Base-by-base conservation (phyloP, 2,888 invertebrate species). In the Rotaria socialis region DNA sequence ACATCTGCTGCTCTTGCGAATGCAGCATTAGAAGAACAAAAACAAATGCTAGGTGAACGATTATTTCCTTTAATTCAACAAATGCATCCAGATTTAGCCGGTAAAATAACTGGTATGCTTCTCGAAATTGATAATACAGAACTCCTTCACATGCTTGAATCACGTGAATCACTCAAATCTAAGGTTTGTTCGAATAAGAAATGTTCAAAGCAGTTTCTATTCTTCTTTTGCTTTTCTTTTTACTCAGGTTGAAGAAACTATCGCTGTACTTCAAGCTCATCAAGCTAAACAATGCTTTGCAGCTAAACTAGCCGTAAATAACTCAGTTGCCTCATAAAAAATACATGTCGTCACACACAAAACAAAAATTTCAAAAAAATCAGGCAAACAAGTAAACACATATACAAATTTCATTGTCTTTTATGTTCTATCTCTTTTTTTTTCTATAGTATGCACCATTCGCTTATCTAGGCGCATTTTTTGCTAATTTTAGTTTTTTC, bases 21-120 rank as follows among this genome's bases (percentile, higher is more conserved):
- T 24, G 86, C 86, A n/a, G 47, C 84, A 52, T 84, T 84, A 67
- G 84, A 86, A 55, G 98, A 99, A 90, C 99, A 99, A 92, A 99
- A 99, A 91, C 98, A 98, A 93, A 97, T 99, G 95, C 93, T 99
- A 89, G 99, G 99, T 88, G 99, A 99, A 92, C 94, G 97, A 89
- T 93, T 99, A 88, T 99, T 96, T 94, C 98, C 98, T 27, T 94
- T 97, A 88, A 97, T 98, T 92, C 92, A 92, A 89, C 87, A 87
- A 85, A 96, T 97, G 96, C 95, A 97, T 92, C 94, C 96, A 60
- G 94, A 95, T 88, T 93, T 96, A 89, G 96, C 97, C 89, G 97
- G 97, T 87, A 98, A 98, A 92, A 97, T 98, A 89, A 98, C 98
- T 89, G 98, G 98, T 90, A 98, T 98, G 98, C 93, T 98, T 92